These are phyloP conservation scores for Chloroceryle amazona DNA, from an alignment of 2,797 vertebrate genomes.

Conservation along the genomic window DNA sequence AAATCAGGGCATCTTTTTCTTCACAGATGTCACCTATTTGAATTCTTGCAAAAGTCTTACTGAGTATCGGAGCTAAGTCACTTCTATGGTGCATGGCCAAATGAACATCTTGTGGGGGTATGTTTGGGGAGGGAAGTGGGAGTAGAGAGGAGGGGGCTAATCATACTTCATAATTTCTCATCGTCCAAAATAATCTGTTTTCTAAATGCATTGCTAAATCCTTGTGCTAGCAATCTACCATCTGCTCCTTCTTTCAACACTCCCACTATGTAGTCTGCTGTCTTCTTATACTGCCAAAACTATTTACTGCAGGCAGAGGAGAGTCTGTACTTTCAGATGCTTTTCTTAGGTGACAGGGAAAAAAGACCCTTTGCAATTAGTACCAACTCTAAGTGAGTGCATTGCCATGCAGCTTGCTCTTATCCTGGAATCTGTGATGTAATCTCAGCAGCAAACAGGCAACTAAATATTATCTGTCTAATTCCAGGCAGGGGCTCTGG, in stretches of 20 bases:
- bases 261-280: slow-evolving; percentile 50
- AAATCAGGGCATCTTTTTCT: neutral
- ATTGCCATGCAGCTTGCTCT: neutral
- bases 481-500: slow-evolving; percentile 47
- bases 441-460: slow-evolving; percentile 46
- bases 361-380: neutral
- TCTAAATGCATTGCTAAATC: slow-evolving; percentile 56
- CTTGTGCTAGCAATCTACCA: slow-evolving; percentile 65
- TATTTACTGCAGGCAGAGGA: neutral
- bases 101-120: slow-evolving; percentile 30
- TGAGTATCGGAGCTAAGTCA: slow-evolving; percentile 27
- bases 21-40: slow-evolving; percentile 7
- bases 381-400: neutral
- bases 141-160: slow-evolving; percentile 32
- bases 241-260: slow-evolving; percentile 66
- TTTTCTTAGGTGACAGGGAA: slow-evolving; percentile 31
- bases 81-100: neutral
- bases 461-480: slow-evolving; percentile 49
- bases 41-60: slow-evolving; percentile 2
- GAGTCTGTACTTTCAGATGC: slow-evolving; percentile 28
- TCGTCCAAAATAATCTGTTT: slow-evolving; percentile 69
- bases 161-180: slow-evolving; percentile 63
- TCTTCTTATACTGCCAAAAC: slow-evolving; percentile 52
- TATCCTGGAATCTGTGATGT: slow-evolving; percentile 35
- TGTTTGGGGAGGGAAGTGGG: slow-evolving; percentile 39